Evolutionary conservation across 2,113 vertebrate genomes (phyloP), one percentile per base, ranked within the genome.

Genomic region (Paracanthobrama guichenoti): DNA sequence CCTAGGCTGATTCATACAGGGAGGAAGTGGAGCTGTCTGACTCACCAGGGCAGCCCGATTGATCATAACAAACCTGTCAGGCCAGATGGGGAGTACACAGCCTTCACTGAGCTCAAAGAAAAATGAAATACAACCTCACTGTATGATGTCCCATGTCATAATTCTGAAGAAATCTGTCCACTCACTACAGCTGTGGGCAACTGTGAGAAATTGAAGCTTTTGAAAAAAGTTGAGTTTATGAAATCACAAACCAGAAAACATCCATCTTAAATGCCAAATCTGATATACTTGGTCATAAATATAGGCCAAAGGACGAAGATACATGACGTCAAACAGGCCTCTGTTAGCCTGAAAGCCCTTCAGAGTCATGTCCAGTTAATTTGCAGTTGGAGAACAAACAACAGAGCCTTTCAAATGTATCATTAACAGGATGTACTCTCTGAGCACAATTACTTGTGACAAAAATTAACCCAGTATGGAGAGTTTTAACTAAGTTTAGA

Each of bases 361-460:
- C 44, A 75, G 73, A 53, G 48, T 13, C 13, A 4, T 20, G 73
- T 79, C 72, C 53, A 74, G 64, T n/a, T 73, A 59, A 82, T 53
- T 24, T 31, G 64, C 44, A 73, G 44, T 20, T 62, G 26, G 69
- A 31, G 46, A 50, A 44, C 79, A 39, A 87, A 55, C 60, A 87
- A 53, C 60, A 60, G 22, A 55, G 46, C 22, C 53, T 74, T 59
- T 57, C 67, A 64, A 74, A 71, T 88, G 9, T 59, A 88, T 88
- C 39, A 85, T 84, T 86, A 82, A 88, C 87, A 85, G 79, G 79
- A 82, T 74, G 82, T 48, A 48, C 66, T 44, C 50, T 78, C 31
- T 46, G 28, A 31, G 46, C 72, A 82, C 24, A n/a, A 28, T 55
- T 57, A 44, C 69, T 74, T 60, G 31, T 53, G 79, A 78, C 26